Evolutionary conservation across 2,797 vertebrate genomes (phyloP).

Genomic region (Sebastes paucispinis): DNA sequence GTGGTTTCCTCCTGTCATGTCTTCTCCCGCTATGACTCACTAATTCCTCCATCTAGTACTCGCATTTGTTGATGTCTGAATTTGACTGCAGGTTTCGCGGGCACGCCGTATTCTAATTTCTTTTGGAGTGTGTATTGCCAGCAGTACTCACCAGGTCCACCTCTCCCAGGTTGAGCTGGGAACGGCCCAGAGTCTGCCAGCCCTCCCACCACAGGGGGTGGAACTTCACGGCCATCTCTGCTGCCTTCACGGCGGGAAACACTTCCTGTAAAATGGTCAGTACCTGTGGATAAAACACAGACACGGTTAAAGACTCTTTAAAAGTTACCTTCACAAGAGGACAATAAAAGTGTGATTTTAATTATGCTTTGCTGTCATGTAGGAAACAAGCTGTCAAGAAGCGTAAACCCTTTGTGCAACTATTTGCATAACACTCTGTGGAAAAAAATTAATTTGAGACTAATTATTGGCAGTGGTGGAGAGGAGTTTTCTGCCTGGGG

Average conservation of each 20-base stretch:
- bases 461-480: not conserved
- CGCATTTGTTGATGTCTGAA: not conserved
- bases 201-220: constrained; percentile 92
- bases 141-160: constrained; percentile 88
- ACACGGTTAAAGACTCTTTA: not conserved
- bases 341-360: not conserved
- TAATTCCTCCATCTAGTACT: not conserved
- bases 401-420: not conserved
- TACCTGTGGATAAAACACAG: constrained; percentile 78
- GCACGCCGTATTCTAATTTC: not conserved
- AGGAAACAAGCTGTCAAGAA: not conserved
- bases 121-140: not conserved
- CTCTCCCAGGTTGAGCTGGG: constrained; percentile 94
- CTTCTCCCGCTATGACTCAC: not conserved
- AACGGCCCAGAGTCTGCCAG: constrained; percentile 94
- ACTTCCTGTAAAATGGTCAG: constrained; percentile 91
- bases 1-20: not conserved
- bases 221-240: constrained; percentile 91
- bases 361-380: not conserved
- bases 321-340: not conserved
- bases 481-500: not conserved
- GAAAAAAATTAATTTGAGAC: not conserved
- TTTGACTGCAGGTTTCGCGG: not conserved
- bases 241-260: constrained; percentile 93
- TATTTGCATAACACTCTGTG: not conserved